These are phyloP conservation scores for Diceros bicornis DNA, from an alignment of 2,797 vertebrate species.

Conservation along the genomic window DNA sequence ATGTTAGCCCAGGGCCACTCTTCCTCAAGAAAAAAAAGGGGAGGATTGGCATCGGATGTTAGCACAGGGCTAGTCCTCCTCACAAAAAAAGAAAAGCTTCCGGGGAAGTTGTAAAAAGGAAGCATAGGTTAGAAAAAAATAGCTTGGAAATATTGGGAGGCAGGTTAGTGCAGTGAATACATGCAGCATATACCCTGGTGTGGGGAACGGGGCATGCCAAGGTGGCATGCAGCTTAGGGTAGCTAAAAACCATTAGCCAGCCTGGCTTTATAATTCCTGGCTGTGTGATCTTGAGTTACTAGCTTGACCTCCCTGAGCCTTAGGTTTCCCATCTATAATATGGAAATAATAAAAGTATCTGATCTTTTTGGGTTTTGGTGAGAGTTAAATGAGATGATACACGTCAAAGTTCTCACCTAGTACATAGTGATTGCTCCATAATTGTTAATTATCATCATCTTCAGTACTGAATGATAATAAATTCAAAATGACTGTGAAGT, in stretches of 20 bases:
- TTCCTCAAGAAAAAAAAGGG: too few relatives aligned
- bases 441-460: background rate
- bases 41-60: too few relatives aligned
- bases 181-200: fast-evolving
- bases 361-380: background rate
- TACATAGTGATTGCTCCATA: background rate
- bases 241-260: too few relatives aligned
- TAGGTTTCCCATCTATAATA: background rate
- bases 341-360: background rate
- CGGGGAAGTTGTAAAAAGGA: background rate
- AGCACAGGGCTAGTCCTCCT: too few relatives aligned
- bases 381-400: background rate
- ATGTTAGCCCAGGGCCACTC: too few relatives aligned
- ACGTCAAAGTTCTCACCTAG: background rate
- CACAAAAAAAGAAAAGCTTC: background rate
- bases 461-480: background rate
- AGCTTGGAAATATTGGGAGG: background rate
- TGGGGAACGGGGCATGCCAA: background rate
- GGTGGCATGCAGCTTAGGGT: fast-evolving
- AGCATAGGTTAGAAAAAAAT: background rate
- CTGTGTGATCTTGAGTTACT: background rate
- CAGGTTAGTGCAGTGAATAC: too few relatives aligned
- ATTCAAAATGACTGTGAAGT: background rate
- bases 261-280: background rate
- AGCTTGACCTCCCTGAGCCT: background rate